Base-by-base conservation (phyloP, 2,797 vertebrate genomes). In the Tenualosa thibaudeaui region DNA sequence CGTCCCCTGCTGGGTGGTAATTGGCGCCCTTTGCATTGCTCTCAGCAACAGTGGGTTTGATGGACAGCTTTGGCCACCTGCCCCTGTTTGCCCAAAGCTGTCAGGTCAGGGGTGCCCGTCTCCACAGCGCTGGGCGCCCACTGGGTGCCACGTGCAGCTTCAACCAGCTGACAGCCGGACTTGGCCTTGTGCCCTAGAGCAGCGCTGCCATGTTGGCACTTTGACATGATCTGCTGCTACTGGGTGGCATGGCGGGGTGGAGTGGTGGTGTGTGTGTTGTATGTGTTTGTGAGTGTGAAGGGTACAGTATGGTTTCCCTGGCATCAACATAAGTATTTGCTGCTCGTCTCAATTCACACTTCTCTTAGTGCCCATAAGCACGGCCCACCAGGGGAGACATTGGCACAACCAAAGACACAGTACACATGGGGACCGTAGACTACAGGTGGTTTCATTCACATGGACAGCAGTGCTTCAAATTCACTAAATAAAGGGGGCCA, bases 41-140 rank as follows among this genome's bases (percentile, higher is more conserved):
- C 90, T 91, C 92, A 94, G 92, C 93, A 91, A 91, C 87, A 87
- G 88, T 83, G 15, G 88, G 88, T 90, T 91, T 96, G 95, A 96
- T 90, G 92, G 95, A 94, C 95, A 94, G 94, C 91, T 94, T 94
- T 96, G 95, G 95, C 95, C 95, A 96, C 94, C 95, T 96, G 95
- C 95, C 94, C 93, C 94, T 91, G 71, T 78, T 81, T 37, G 82
- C 54, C 91, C 93, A 92, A 31, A 71, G 65, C 65, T 15, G 31
- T 71, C 12, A 19, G 65, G 65, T 71, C 65, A 71, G 65, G 65
- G 65, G 65, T 71, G 65, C 65, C 65, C 26, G 1, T 71, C 26
- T 37, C 65, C 65, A 17, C 31, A 17, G 12, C 5, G 88, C 83
- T 85, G 50, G 50, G 86, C 90, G 88, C 24, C 53, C 83, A 54